Evolutionary conservation across 2,888 invertebrate genomes (phyloP).

Genomic region (Hemaris fuciformis): DNA sequence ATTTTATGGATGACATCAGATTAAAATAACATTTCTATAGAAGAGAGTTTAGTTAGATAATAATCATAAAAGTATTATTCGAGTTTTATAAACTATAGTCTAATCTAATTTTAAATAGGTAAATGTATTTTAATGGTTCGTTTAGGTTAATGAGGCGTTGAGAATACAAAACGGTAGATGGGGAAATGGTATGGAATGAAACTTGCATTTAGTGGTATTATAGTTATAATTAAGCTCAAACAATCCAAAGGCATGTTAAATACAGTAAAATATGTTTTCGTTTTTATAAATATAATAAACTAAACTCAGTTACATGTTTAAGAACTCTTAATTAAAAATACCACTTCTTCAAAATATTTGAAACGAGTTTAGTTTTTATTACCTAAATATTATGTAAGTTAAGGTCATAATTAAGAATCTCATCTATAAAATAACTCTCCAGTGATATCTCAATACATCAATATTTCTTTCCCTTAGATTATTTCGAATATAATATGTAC

Average conservation of each 20-base stretch:
- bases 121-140: background rate
- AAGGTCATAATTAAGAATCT: too few species aligned
- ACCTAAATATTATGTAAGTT: too few species aligned
- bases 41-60: background rate
- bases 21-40: background rate
- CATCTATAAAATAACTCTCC: too few species aligned
- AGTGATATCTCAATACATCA: too few species aligned
- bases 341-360: too few species aligned
- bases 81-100: background rate
- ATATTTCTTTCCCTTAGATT: too few species aligned
- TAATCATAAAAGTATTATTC: slow-evolving; percentile 7
- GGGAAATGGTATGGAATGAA: background rate
- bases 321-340: background rate
- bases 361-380: too few species aligned
- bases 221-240: background rate
- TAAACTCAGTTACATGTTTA: background rate
- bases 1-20: background rate
- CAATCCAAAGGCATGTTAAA: background rate
- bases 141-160: background rate
- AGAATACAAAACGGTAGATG: background rate
- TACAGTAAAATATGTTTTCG: background rate
- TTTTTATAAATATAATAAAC: background rate
- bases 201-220: background rate
- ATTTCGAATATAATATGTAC: too few species aligned
- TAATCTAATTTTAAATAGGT: background rate